Base-by-base conservation (phyloP, 2,113 vertebrate genomes). In the human region DNA sequence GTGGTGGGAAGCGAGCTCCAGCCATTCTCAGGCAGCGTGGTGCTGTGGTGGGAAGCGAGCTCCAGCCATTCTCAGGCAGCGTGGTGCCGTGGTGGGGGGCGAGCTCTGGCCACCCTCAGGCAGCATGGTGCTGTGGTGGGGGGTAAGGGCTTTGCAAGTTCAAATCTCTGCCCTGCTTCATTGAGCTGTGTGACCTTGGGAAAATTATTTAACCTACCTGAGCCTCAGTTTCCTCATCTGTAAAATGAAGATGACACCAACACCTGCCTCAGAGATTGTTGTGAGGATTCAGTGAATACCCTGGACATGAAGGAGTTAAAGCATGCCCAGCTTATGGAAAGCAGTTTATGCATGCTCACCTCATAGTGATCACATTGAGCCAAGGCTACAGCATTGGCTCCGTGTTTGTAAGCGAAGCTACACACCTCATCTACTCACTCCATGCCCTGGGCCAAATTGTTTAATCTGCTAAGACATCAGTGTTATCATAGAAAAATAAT, bases 11-110 rank as follows among this genome's bases (percentile, higher is more conserved):
- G 6, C 35, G n/a, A 76, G 5, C 11, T 35, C 27, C 0, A 0
- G 13, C 14, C 6, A 1, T 7, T 64, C n/a, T 30, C 38, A n/a
- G 66, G 7, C 10, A 45, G 40, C 25, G 12, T 6, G 1, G 32
- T 27, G 14, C 61, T 43, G 43, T 43, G 43, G 43, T 43, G 43
- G 43, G 4, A 48, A 12, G 6, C 35, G n/a, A 76, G 5, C 11
- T 35, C 27, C 0, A 0, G 13, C 14, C 6, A 1, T 7, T 64
- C n/a, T 30, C 38, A n/a, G 66, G 7, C 10, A 45, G 40, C 25
- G 12, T 6, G 1, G 32, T 27, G 14, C 61, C 30, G 5, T 38
- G 20, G 4, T 16, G 43, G 43, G 5, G 5, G 5, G 43, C 43
- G 1, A 43, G 43, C 43, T 43, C 43, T 6, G 0, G 13, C 11